Percentiles rank a stretch among this genome's conserved stretches.
Conservation (phyloP, 2,888 invertebrate species). For the Lasioglossum leucozonium region DNA sequence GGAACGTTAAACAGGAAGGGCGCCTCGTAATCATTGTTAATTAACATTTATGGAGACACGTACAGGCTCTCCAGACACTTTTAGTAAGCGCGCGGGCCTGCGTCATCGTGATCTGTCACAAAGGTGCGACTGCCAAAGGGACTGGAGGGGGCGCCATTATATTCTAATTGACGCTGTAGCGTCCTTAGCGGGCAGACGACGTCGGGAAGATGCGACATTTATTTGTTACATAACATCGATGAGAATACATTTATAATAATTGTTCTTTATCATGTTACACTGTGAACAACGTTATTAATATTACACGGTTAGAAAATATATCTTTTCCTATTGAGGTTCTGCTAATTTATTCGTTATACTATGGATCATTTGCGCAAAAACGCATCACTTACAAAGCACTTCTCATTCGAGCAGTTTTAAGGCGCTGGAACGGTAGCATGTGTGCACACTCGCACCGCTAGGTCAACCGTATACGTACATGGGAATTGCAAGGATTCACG, state of each 20-base stretch:
- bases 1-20: constrained; percentile 62
- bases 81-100: constrained; percentile 22
- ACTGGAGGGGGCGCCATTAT: constrained; percentile 55
- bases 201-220: constrained; percentile 31
- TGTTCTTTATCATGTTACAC: too few species aligned
- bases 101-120: constrained; percentile 51
- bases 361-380: too few species aligned
- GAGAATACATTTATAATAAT: not conserved
- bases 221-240: not conserved
- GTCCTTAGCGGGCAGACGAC: not conserved
- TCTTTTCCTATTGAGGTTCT: too few species aligned
- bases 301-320: too few species aligned
- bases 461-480: too few species aligned
- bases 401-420: too few species aligned
- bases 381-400: too few species aligned
- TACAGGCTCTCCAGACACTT: constrained; percentile 65
- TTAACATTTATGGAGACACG: constrained; percentile 79
- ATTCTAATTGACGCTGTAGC: constrained; percentile 56
- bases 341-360: too few species aligned
- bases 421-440: too few species aligned
- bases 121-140: constrained; percentile 56
- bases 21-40: constrained; percentile 76
- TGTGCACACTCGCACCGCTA: too few species aligned
- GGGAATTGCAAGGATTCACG: too few species aligned
- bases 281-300: too few species aligned